phyloP scores from a whole-genome alignment of 2,888 invertebrate species.

The Cryptocheilus praepositus region DNA sequence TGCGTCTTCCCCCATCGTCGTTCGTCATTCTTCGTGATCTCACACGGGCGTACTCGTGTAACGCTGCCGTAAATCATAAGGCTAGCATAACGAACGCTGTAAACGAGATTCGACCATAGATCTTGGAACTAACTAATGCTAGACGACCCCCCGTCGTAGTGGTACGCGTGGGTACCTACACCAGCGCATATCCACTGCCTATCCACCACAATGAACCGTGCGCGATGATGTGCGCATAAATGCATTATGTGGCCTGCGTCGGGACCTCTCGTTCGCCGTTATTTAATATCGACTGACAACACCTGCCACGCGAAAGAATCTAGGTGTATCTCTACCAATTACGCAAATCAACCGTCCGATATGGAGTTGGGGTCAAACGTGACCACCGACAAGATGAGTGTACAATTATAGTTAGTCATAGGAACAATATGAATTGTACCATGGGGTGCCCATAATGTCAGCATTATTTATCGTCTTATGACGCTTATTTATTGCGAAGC shows the following conservation, averaged over 20 bases:
- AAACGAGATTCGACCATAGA: slow-evolving; percentile 61
- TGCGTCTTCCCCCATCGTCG: too few species aligned
- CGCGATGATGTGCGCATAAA: not conserved
- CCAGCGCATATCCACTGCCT: not conserved
- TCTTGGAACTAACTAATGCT: slow-evolving; percentile 52
- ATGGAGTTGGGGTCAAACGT: slow-evolving; percentile 36
- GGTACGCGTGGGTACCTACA: slow-evolving; percentile 45
- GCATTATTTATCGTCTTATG: too few species aligned
- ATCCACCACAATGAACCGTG: not conserved
- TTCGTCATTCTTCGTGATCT: too few species aligned
- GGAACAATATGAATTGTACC: slow-evolving; percentile 36
- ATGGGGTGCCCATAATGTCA: not conserved
- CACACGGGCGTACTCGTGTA: slow-evolving; percentile 9
- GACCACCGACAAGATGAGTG: too few species aligned
- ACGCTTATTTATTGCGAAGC: too few species aligned
- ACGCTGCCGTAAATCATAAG: slow-evolving; percentile 45
- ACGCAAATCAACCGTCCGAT: too few species aligned
- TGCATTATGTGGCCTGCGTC: not conserved
- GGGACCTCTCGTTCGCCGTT: too few species aligned
- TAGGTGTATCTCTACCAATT: too few species aligned
- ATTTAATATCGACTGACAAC: not conserved
- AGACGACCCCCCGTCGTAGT: slow-evolving; percentile 60
- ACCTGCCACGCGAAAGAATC: not conserved
- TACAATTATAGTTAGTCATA: too few species aligned
- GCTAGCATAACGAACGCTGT: slow-evolving; percentile 52